Base-by-base conservation (phyloP, 2,888 invertebrate genomes). In the Drosophila nr. perissopoda region DNA sequence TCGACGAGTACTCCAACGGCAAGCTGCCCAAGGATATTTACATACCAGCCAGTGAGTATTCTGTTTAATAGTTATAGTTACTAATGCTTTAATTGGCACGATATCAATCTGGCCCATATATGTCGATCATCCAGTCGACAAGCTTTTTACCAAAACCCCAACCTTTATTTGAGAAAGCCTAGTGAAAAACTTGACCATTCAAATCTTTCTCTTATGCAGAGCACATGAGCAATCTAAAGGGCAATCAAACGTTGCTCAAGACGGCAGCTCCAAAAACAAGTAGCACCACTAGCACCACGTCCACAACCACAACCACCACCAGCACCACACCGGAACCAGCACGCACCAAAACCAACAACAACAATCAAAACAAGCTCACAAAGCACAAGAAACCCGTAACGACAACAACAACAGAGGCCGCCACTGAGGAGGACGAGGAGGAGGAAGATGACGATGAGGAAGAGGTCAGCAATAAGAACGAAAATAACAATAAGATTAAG, bases 11-110 rank as follows among this genome's bases (percentile, higher is more conserved):
- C 89, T 95, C 95, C 0, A 96, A 96, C 83, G 86, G 87, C 29
- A 94, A 95, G 74, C 94, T 95, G 3, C 96, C 96, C 0, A 94
- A 96, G 0, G 96, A 96, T 91, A 94, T 97, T 68, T 95, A 97
- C 60, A 95, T 97, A 62, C 96, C 97, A 80, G 95, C 95, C 75
- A 94, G 95, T 93, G 86, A 83, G 91, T 80, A 10, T 76, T 0
- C n/a, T 10, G 4, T 8, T 33, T 25, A 45, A 45, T 16, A 16
- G 25, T 45, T 45, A 16, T 25, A 16, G 25, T 8, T 21, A 42
- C 21, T 42, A 11, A 5, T n/a, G 29, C 29, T 29, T 4, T n/a
- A 40, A 33, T 33, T 33, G 11, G 11, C 11, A 13, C 34, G 5
- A 13, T 34, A 34, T 34, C 13, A 34, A 34, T 16, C 13, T 48